Conservation (phyloP, 2,888 invertebrate genomes). For the Aphrophora alni region DNA sequence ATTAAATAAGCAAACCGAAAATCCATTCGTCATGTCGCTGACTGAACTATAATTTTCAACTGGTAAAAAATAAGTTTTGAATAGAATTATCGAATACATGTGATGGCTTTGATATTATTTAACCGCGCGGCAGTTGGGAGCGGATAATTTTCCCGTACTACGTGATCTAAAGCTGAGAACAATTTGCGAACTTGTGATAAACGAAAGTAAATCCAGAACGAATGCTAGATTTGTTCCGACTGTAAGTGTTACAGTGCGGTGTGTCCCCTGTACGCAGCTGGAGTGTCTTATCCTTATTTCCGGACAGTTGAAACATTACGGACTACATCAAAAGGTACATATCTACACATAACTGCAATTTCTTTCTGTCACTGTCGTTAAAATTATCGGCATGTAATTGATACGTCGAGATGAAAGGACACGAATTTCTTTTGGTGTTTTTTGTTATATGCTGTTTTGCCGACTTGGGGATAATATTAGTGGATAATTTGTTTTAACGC, state of each 20-base stretch:
- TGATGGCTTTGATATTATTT: too few species aligned
- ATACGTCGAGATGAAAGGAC: too few species aligned
- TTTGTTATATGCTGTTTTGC: too few species aligned
- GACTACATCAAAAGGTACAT: too few species aligned
- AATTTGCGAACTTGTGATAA: neutral
- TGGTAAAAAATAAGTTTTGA: neutral
- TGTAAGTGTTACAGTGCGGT: neutral
- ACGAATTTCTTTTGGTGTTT: too few species aligned
- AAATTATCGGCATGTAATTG: too few species aligned
- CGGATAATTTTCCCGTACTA: neutral
- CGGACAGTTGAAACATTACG: neutral
- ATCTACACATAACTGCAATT: too few species aligned
- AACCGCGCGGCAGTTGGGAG: neutral
- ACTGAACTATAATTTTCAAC: neutral
- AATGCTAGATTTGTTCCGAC: neutral
- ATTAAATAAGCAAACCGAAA: neutral
- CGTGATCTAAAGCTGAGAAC: neutral
- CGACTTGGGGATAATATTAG: too few species aligned
- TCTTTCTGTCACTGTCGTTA: too few species aligned
- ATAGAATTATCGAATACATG: neutral
- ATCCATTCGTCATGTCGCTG: neutral
- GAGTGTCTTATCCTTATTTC: neutral
- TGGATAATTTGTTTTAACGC: too few species aligned
- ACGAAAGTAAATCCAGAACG: conserved; percentile 9
- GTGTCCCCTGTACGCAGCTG: neutral